These are phyloP conservation scores for Delichon dasypus DNA, from an alignment of 2,797 vertebrate species.

Conservation along the genomic window DNA sequence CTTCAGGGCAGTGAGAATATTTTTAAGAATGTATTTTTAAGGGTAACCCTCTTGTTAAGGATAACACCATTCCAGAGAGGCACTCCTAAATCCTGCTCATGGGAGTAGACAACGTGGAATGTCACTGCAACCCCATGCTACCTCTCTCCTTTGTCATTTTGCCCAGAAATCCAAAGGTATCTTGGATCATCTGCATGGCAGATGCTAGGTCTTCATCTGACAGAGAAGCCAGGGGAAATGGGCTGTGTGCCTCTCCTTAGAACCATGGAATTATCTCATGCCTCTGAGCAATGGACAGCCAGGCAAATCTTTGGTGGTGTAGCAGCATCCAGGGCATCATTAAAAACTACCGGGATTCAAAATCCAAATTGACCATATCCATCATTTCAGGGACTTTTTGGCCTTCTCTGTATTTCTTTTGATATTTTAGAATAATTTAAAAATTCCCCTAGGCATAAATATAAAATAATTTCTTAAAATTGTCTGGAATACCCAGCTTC, in stretches of 20 bases:
- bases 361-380: fast-evolving
- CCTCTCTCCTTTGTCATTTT: neutral
- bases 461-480: neutral
- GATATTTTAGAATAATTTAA: neutral
- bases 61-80: neutral
- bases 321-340: neutral
- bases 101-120: neutral
- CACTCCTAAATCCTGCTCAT: neutral
- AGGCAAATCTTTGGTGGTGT: neutral
- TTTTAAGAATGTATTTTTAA: neutral
- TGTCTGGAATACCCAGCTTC: neutral
- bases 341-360: neutral
- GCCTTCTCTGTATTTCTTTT: neutral
- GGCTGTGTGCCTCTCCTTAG: neutral
- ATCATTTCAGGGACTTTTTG: neutral
- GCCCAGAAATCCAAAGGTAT: neutral
- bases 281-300: neutral
- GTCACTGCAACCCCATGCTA: neutral
- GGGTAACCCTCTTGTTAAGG: neutral
- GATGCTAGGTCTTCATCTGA: neutral
- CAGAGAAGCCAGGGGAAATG: neutral
- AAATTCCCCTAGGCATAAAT: neutral
- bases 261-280: neutral
- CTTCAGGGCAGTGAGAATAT: neutral
- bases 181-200: neutral